Percentiles rank a stretch among this genome's conserved stretches.
Evolutionary conservation across 2,113 vertebrate genomes (phyloP).

Genomic region (Condylura cristata): DNA sequence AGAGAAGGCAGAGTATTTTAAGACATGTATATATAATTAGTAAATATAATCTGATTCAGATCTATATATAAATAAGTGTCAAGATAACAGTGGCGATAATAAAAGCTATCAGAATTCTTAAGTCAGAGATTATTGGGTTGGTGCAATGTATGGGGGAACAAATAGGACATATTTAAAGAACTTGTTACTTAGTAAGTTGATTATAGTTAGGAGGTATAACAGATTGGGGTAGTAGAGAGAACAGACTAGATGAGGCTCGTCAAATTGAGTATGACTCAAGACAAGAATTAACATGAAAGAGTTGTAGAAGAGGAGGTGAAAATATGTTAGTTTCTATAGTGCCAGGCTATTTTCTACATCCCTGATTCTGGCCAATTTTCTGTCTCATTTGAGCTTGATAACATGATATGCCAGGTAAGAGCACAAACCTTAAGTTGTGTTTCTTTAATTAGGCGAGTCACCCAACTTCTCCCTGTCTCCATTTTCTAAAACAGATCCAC

Average conservation of each 20-base stretch:
- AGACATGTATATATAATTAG: neutral
- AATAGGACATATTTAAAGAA: neutral
- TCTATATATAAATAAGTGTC: neutral
- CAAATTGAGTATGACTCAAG: neutral
- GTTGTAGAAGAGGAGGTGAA: neutral
- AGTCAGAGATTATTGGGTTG: neutral
- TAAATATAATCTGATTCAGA: conserved; percentile 7
- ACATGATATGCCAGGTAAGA: neutral
- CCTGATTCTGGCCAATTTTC: neutral
- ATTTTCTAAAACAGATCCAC: neutral
- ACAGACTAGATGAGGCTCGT: neutral
- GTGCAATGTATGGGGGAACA: neutral
- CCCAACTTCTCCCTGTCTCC: neutral
- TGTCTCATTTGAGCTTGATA: neutral
- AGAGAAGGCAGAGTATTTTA: neutral
- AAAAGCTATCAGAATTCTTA: conserved; percentile 30
- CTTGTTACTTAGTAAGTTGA: neutral
- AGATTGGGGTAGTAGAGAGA: neutral
- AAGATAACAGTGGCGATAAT: neutral
- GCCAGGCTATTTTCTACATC: neutral
- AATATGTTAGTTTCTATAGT: neutral
- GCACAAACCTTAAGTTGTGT: neutral
- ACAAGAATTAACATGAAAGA: neutral
- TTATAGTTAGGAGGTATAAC: neutral
- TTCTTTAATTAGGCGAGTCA: neutral